Conservation (phyloP, 2,797 vertebrate species). For the Kryptolebias ocellatus region DNA sequence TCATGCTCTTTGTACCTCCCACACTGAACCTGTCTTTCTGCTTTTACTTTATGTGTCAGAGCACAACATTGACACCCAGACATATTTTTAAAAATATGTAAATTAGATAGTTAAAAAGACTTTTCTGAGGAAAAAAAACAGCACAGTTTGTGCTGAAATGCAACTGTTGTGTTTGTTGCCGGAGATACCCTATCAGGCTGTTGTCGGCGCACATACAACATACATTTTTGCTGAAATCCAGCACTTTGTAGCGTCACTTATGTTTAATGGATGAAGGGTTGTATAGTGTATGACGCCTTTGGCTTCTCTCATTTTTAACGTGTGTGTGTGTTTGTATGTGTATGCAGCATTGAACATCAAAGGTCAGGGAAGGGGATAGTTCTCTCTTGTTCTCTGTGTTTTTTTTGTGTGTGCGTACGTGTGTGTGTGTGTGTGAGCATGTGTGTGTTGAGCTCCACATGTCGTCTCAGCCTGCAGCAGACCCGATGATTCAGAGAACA, state of each 20-base stretch:
- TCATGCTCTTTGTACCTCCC: no score
- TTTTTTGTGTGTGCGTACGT: neutral
- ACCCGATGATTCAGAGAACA: constrained; percentile 72
- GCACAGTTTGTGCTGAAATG: no score
- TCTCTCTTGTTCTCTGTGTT: constrained; percentile 14
- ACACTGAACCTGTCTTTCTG: no score
- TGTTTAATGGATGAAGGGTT: constrained; percentile 29
- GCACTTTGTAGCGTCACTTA: constrained; percentile 22
- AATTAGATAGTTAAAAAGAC: no score
- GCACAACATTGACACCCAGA: no score
- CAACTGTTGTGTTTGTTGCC: constrained; percentile 7
- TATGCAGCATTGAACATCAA: constrained; percentile 52
- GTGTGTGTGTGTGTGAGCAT: constrained; percentile 18
- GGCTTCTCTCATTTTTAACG: constrained; percentile 12
- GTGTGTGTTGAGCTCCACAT: constrained; percentile 48
- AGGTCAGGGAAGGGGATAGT: constrained; percentile 62
- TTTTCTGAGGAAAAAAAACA: no score
- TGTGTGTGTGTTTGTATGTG: constrained; percentile 32
- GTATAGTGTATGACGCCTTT: constrained; percentile 22
- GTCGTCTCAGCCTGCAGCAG: constrained; percentile 53
- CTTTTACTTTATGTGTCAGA: no score
- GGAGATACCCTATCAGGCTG: constrained; percentile 30
- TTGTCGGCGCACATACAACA: constrained; percentile 2
- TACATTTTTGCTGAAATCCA: constrained; percentile 17
- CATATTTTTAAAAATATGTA: no score